Evolutionary conservation across 2,888 invertebrate genomes (phyloP), one percentile per base, ranked within the genome.

Genomic region (Parthenolecanium corni): DNA sequence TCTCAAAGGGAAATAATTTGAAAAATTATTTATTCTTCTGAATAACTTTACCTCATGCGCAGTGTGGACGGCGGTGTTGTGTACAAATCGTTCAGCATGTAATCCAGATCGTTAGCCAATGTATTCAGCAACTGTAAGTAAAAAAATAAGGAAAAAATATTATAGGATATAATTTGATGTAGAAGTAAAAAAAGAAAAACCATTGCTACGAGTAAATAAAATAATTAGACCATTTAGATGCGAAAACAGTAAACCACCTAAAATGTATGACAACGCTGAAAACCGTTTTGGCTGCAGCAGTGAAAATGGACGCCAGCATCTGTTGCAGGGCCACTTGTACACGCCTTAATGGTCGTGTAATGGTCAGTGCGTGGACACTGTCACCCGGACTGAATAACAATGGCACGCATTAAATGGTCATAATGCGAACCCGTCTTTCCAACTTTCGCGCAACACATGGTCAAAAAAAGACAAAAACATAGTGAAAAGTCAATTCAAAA

Each of bases 61-160:
- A 64, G 64, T 61, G 65, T 66, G 24, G 67, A 74, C 23, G 76
- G 75, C 42, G 81, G 81, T 64, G 84, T 81, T 68, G 86, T 83
- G 71, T 87, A 86, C 65, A 90, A 78, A 74, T 89, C 89, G 70
- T 82, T 84, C 70, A 90, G 80, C 86, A 89, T 87, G 70, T 85
- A 84, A 76, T 90, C 89, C 77, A 90, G 78, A 77, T 89, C 89
- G 71, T 82, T 83, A 66, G 89, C 89, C 71, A 90, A 76, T 64
- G 85, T 83, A 76, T 83, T 88, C 74, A 88, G 81, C 74, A 88
- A 77, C 88, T 88, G 80, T 46, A 81, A 82, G 44, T 42, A 63
- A 52, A 52, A 16, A 23, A 31, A 52, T 16, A 38, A 24, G 25
- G n/a, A 6, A 52, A 54, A 52, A 62, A 23, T 23, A 31, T 42